Percentiles rank a stretch among this genome's conserved stretches.
These are phyloP conservation scores for Lingula anatina DNA, from an alignment of 2,888 invertebrate species.

Conservation along the genomic window DNA sequence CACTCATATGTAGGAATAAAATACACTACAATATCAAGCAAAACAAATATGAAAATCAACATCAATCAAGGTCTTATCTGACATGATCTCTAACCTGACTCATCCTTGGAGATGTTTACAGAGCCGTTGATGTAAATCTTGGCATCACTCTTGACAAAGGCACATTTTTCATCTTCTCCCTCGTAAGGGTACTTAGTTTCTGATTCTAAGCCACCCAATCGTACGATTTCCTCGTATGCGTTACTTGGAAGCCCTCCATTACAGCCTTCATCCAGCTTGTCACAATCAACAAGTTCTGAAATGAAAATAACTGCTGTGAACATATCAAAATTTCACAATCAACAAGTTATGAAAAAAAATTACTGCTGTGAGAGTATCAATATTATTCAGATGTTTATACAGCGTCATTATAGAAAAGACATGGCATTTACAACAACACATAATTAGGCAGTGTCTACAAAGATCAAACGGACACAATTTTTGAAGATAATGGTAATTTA, in stretches of 20 bases:
- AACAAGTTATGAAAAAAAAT: slow-evolving; percentile 60
- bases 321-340: slow-evolving; percentile 72
- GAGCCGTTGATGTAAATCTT: slow-evolving; percentile 67
- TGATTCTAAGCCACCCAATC: slow-evolving; percentile 72
- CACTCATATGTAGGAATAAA: too few species aligned
- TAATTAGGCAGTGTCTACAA: too few species aligned
- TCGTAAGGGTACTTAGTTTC: slow-evolving; percentile 91
- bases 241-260: slow-evolving; percentile 72
- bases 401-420: background rate
- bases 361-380: background rate
- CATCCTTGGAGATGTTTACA: slow-evolving; percentile 80
- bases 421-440: too few species aligned
- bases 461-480: too few species aligned
- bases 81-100: too few species aligned
- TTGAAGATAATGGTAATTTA: too few species aligned
- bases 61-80: too few species aligned
- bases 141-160: slow-evolving; percentile 63
- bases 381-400: background rate
- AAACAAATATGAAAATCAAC: too few species aligned
- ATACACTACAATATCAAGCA: too few species aligned
- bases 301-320: slow-evolving; percentile 1
- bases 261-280: slow-evolving; percentile 84
- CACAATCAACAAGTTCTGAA: slow-evolving; percentile 79
- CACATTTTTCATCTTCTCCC: slow-evolving; percentile 73
- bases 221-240: slow-evolving; percentile 85